These are phyloP conservation scores for Cataglyphis cursor DNA, from an alignment of 2,888 invertebrate genomes.

Conservation along the genomic window DNA sequence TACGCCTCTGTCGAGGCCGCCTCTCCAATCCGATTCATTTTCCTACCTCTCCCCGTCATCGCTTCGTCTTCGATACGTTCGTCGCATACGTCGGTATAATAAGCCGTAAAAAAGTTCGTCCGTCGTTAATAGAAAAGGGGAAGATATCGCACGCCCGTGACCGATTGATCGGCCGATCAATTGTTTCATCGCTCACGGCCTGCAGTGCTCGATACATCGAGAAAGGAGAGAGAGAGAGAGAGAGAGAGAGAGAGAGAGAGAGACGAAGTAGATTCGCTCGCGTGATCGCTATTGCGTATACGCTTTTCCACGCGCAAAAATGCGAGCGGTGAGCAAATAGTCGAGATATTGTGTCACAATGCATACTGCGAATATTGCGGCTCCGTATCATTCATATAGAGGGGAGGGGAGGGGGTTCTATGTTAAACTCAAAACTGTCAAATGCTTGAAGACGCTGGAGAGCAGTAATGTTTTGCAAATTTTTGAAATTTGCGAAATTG, in stretches of 20 bases:
- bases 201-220: constrained; percentile 18
- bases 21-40: constrained; percentile 22
- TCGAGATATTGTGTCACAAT: constrained; percentile 54
- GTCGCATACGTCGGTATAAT: constrained; percentile 43
- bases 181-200: constrained; percentile 34
- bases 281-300: constrained; percentile 54
- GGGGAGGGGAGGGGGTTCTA: background rate
- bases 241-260: background rate
- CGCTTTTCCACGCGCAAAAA: constrained; percentile 47
- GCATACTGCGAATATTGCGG: background rate
- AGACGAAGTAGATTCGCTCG: constrained; percentile 45
- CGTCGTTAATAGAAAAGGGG: constrained; percentile 40
- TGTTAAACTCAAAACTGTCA: constrained; percentile 6
- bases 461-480: background rate
- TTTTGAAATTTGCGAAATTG: background rate
- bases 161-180: constrained; percentile 61
- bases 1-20: background rate
- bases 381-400: background rate
- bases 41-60: background rate
- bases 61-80: constrained; percentile 33
- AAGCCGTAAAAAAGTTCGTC: constrained; percentile 34
- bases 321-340: constrained; percentile 41
- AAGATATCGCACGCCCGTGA: constrained; percentile 37
- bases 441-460: constrained; percentile 17
- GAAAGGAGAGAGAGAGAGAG: no score